Evolutionary conservation across 2,797 vertebrate species (phyloP).

Genomic region (Brachyalestes nurse): DNA sequence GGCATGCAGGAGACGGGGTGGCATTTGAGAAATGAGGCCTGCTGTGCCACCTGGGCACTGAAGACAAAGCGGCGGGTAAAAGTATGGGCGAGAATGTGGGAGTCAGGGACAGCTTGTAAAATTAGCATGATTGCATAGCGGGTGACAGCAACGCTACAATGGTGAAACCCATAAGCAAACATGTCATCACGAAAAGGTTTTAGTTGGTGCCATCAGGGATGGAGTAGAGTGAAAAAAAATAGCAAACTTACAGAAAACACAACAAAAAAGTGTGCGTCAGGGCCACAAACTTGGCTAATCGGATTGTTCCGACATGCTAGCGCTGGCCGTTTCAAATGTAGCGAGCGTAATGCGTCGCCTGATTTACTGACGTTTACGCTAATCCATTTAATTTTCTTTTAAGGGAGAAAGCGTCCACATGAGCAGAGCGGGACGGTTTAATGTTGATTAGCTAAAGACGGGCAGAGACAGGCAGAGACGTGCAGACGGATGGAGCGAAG

Average conservation of each 20-base stretch:
- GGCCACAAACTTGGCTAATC: slow-evolving; percentile 66
- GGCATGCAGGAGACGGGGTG: slow-evolving; percentile 27
- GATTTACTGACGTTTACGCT: slow-evolving; percentile 78
- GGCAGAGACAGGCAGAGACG: slow-evolving; percentile 51
- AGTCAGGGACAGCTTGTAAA: slow-evolving; percentile 53
- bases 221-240: slow-evolving; percentile 7
- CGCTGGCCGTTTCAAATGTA: slow-evolving; percentile 68
- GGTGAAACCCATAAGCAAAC: slow-evolving; percentile 46
- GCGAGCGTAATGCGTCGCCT: slow-evolving; percentile 68
- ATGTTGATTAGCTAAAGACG: slow-evolving; percentile 76
- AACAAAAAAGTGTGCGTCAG: slow-evolving; percentile 49
- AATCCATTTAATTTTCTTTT: slow-evolving; percentile 83
- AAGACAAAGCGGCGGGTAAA: slow-evolving; percentile 45
- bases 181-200: slow-evolving; percentile 33
- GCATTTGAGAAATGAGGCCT: slow-evolving; percentile 47
- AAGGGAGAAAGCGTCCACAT: slow-evolving; percentile 74
- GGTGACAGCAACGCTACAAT: slow-evolving; percentile 22
- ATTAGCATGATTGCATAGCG: slow-evolving; percentile 42
- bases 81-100: slow-evolving; percentile 41
- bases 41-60: slow-evolving; percentile 28
- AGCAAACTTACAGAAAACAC: slow-evolving; percentile 41
- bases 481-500: background rate
- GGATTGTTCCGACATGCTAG: slow-evolving; percentile 64
- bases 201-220: slow-evolving; percentile 16
- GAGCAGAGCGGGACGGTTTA: slow-evolving; percentile 71